Conservation (phyloP, 2,113 vertebrate genomes). For the Poeciliopsis retropinna region DNA sequence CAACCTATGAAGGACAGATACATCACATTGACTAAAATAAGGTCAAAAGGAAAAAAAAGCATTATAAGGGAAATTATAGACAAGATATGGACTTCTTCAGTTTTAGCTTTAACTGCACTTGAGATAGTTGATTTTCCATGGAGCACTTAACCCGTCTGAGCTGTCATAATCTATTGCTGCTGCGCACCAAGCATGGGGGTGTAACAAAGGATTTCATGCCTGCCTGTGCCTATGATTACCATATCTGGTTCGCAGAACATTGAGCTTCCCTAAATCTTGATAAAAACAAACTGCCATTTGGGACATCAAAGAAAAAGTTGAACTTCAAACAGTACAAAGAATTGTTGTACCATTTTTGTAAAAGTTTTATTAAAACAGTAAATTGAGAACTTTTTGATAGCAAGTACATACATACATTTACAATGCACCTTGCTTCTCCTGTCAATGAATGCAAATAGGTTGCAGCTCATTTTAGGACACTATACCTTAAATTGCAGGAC, state of each 20-base stretch:
- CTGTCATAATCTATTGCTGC: constrained; percentile 40
- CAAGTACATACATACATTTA: background rate
- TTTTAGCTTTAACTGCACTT: constrained; percentile 10
- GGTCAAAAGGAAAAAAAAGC: background rate
- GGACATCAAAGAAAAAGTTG: constrained; percentile 25
- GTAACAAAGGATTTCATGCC: constrained; percentile 57
- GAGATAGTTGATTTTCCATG: constrained; percentile 33
- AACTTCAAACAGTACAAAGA: constrained; percentile 11
- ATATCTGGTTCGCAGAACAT: constrained; percentile 32
- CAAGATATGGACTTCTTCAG: constrained; percentile 12
- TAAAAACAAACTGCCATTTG: constrained; percentile 27
- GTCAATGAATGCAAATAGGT: background rate
- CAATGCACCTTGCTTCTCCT: background rate
- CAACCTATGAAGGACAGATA: background rate
- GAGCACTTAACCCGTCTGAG: constrained; percentile 26
- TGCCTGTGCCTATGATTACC: constrained; percentile 32
- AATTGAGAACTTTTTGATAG: background rate
- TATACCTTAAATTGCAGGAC: background rate
- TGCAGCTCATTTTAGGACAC: background rate
- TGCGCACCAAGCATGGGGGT: constrained; percentile 24
- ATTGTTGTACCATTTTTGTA: constrained; percentile 32
- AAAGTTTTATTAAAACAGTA: constrained; percentile 20
- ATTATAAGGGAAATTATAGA: background rate
- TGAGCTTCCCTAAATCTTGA: constrained; percentile 32
- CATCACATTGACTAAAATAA: background rate